Conservation (phyloP, 2,797 vertebrate species). For the Sitta carolinensis region DNA sequence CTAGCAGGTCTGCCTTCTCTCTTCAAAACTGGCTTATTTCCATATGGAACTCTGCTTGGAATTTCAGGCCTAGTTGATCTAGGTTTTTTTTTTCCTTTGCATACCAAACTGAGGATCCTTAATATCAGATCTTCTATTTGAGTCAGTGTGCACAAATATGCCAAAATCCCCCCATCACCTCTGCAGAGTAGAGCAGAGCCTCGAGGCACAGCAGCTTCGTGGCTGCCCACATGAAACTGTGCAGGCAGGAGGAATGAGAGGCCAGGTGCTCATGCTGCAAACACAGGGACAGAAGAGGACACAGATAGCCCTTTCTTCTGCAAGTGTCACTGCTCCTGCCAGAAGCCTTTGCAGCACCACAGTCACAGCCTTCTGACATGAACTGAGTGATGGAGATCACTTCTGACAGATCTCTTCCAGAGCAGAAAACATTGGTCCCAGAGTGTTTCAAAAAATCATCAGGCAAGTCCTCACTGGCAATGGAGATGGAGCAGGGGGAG, state of each 20-base stretch:
- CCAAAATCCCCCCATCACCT: not conserved
- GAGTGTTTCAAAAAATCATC: conserved; percentile 70
- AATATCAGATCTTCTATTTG: not conserved
- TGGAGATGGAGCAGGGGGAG: conserved; percentile 65
- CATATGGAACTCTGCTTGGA: not conserved
- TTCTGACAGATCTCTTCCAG: conserved; percentile 63
- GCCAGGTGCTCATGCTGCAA: not conserved
- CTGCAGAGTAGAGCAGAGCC: not conserved
- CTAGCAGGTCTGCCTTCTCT: not conserved
- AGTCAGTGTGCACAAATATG: not conserved
- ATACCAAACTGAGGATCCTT: not conserved
- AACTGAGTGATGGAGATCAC: not conserved
- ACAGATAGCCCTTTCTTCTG: not conserved
- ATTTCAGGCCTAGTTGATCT: not conserved
- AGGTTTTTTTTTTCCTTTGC: not conserved
- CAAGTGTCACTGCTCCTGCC: not conserved
- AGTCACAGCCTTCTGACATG: not conserved
- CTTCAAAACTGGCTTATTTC: not conserved
- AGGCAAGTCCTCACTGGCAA: conserved; percentile 27
- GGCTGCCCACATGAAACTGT: not conserved
- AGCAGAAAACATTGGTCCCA: conserved; percentile 74
- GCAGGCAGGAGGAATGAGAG: not conserved
- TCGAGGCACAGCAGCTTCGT: rapidly evolving
- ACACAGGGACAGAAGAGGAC: not conserved
- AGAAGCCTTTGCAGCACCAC: not conserved